A percentile compares a stretch with the other conserved stretches of the same genome.
Conservation (phyloP, 1,140 invertebrate genomes). For the Drosophila lacertosa region DNA sequence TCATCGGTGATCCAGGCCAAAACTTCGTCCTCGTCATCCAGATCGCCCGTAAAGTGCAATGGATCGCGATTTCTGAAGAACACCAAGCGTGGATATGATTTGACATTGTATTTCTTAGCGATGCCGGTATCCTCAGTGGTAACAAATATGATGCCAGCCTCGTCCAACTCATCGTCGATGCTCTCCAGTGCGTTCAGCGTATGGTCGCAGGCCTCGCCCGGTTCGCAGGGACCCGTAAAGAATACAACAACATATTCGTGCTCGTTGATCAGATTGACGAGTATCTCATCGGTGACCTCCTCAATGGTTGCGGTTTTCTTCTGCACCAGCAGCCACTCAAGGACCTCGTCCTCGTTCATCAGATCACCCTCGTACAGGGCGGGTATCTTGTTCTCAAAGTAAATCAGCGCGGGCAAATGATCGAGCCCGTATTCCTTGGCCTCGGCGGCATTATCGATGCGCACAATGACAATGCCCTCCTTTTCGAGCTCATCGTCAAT, state of each 20-base stretch:
- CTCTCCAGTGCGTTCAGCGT: constrained; percentile 95
- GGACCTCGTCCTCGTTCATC: constrained; percentile 95
- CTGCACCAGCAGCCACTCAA: constrained; percentile 95
- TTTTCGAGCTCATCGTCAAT: constrained; percentile 96
- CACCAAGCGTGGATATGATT: constrained; percentile 92
- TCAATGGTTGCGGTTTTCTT: constrained; percentile 96
- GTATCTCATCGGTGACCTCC: constrained; percentile 96
- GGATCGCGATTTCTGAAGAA: constrained; percentile 96
- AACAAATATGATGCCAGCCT: constrained; percentile 96
- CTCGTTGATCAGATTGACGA: constrained; percentile 93
- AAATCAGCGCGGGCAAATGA: constrained; percentile 93
- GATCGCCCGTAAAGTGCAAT: constrained; percentile 89
- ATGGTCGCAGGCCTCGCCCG: constrained; percentile 93
- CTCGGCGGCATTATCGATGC: constrained; percentile 94
- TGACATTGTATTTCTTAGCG: constrained; percentile 94
- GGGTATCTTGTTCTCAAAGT: constrained; percentile 96
- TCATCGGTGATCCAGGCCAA: constrained; percentile 96
- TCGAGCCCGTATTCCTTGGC: constrained; percentile 96
- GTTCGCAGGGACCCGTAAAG: constrained; percentile 95
- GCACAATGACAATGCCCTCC: constrained; percentile 94
- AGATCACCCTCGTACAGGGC: constrained; percentile 96
- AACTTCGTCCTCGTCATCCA: constrained; percentile 95
- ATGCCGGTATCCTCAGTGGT: constrained; percentile 93
- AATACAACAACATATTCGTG: constrained; percentile 97
- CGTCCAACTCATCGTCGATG: constrained; percentile 96